Percentiles rank a stretch among this genome's conserved stretches.
phyloP scores from a whole-genome alignment of 92 coral and sea anemone species.

The Paragorgia papillata region DNA sequence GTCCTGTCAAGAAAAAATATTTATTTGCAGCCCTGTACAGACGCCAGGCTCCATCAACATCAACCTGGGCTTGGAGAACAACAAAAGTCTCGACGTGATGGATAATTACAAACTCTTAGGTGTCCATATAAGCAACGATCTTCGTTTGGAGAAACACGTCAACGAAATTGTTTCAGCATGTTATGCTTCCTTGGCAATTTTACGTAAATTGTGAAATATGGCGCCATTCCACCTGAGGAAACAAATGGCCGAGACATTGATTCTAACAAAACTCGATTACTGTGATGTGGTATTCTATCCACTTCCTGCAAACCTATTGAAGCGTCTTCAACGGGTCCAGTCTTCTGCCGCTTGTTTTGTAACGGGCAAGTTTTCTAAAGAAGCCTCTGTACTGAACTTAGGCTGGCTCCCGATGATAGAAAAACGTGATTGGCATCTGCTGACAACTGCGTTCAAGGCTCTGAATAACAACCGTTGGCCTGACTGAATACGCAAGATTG shows the following conservation, averaged over 20 bases:
- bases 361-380: conserved; percentile 31
- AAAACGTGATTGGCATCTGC: conserved; percentile 40
- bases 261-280: conserved; percentile 37
- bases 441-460: conserved; percentile 39
- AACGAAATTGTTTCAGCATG: conserved; percentile 39
- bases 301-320: conserved; percentile 34
- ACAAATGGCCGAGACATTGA: conserved; percentile 29
- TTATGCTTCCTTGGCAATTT: conserved; percentile 40
- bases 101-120: conserved; percentile 31
- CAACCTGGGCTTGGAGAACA: neutral
- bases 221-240: conserved; percentile 39
- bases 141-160: conserved; percentile 39
- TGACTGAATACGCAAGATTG: conserved; percentile 11
- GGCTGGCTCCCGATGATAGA: conserved; percentile 40
- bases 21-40: no score
- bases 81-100: conserved; percentile 1
- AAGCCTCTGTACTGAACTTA: conserved; percentile 28
- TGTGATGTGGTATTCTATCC: conserved; percentile 35
- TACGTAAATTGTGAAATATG: conserved; percentile 48
- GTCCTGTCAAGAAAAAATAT: no score
- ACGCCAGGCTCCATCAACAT: neutral
- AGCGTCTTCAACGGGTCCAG: conserved; percentile 46
- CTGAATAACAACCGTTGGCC: conserved; percentile 35
- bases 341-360: conserved; percentile 42
- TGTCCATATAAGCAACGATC: conserved; percentile 42